A percentile compares a stretch with the other conserved stretches of the same genome.
Conservation (phyloP, 2,113 vertebrate genomes). For the Quiscalus mexicanus region DNA sequence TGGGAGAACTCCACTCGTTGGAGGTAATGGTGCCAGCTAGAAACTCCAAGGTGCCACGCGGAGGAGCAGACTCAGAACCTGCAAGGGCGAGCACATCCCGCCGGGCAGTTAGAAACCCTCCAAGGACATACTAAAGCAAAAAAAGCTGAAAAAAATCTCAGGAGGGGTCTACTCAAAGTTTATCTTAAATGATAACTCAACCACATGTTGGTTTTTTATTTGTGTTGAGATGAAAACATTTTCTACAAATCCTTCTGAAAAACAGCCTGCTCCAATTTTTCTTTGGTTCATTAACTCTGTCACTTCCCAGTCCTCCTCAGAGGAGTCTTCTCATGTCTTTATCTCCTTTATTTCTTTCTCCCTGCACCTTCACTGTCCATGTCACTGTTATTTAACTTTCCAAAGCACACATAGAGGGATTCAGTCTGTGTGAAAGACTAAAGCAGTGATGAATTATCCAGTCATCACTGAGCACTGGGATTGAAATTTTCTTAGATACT, state of each 20-base stretch:
- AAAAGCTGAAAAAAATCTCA: neutral
- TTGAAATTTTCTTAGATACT: neutral
- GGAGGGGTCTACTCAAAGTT: neutral
- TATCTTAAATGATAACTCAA: neutral
- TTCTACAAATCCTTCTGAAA: neutral
- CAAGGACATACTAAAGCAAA: neutral
- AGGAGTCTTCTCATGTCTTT: neutral
- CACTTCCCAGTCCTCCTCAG: neutral
- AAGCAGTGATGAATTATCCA: constrained; percentile 6
- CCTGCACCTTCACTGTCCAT: neutral
- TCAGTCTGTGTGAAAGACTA: neutral
- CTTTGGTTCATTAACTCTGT: neutral
- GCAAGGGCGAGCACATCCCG: neutral
- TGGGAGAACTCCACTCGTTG: constrained; percentile 81
- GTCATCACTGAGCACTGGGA: neutral
- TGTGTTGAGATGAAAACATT: neutral
- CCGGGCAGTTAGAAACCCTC: neutral
- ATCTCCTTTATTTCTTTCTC: neutral
- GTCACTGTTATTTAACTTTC: neutral
- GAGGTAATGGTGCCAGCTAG: constrained; percentile 81
- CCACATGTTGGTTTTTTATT: neutral
- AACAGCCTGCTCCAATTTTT: neutral
- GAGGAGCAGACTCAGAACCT: constrained; percentile 73
- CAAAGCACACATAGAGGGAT: neutral
- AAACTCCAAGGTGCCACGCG: constrained; percentile 75